A percentile compares a stretch with the other conserved stretches of the same genome.
Evolutionary conservation across 2,888 invertebrate genomes (phyloP).

Genomic region (Pinctada fucata): DNA sequence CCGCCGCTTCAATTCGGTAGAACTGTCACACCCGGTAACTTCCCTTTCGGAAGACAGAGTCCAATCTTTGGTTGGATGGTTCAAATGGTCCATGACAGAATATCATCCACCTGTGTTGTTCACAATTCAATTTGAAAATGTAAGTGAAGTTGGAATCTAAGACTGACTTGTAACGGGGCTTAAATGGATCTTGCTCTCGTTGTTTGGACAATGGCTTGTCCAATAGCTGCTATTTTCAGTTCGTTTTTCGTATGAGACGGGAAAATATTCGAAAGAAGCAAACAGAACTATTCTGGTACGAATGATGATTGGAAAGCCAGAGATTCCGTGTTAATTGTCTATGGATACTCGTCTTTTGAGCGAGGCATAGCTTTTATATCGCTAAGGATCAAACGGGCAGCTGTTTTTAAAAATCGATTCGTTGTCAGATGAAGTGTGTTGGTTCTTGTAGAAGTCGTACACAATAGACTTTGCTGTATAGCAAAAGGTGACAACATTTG

Average conservation of each 20-base stretch:
- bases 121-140: background rate
- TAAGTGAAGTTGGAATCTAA: background rate
- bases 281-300: background rate
- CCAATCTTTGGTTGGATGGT: too few species aligned
- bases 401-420: background rate
- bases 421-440: background rate
- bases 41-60: too few species aligned
- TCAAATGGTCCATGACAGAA: too few species aligned
- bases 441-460: conserved; percentile 26
- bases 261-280: background rate
- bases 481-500: conserved; percentile 34
- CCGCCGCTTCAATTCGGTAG: too few species aligned
- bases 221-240: background rate
- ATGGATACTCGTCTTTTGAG: background rate
- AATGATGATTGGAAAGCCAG: background rate
- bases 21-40: too few species aligned
- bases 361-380: background rate
- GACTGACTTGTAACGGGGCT: background rate
- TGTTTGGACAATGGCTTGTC: background rate
- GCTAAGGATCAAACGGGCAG: conserved; percentile 6
- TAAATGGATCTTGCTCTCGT: background rate
- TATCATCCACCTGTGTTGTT: too few species aligned
- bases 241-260: background rate
- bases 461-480: conserved; percentile 27
- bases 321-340: background rate